Base-by-base conservation (phyloP, 2,113 vertebrate species). In the Paramormyrops kingsleyae region DNA sequence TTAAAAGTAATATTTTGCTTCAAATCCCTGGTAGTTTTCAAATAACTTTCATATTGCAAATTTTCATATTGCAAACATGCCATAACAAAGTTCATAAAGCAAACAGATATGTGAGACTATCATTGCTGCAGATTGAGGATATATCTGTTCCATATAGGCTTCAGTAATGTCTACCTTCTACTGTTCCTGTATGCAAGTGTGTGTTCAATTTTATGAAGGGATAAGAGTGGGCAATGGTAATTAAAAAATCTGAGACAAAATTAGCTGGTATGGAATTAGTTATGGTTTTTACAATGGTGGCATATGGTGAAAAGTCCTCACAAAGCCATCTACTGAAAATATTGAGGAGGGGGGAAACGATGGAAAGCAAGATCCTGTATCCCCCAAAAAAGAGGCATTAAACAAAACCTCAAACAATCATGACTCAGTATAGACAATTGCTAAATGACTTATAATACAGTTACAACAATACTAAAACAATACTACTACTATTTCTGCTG, bases 11-110 rank as follows among this genome's bases (percentile, higher is more conserved):
- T 31, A 77, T 88, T 80, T 88, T 49, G 35, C 42, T 88, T 46
- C 10, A 74, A 88, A 27, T 70, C n/a, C 31, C 59, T 42, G 44
- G 50, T 56, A 39, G 31, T 56, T 56, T 89, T 56, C 50, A 53
- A 83, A 74, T 89, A 83, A 42, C 47, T 53, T 42, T 89, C 47
- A 52, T 50, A 80, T 89, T 70, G 17, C 46, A 80, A 27, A 66
- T 66, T 62, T 62, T 8, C 59, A 62, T 27, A 66, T 66, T 77
- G 74, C 74, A 80, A 39, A 80, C 35, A 80, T 42, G 4, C 35
- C 35, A 39, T 80, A 66, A 74, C 44, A 53, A 83, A 88, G 56
- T 88, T 62, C 19, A 31, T 19, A 83, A 83, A 44, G 19, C 17
- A 27, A 66, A 88, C 24, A n/a, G 87, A 88, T 44, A 62, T 42